These are phyloP conservation scores for Pangasius sanitwongsei DNA, from an alignment of 2,797 vertebrate genomes.

Conservation along the genomic window DNA sequence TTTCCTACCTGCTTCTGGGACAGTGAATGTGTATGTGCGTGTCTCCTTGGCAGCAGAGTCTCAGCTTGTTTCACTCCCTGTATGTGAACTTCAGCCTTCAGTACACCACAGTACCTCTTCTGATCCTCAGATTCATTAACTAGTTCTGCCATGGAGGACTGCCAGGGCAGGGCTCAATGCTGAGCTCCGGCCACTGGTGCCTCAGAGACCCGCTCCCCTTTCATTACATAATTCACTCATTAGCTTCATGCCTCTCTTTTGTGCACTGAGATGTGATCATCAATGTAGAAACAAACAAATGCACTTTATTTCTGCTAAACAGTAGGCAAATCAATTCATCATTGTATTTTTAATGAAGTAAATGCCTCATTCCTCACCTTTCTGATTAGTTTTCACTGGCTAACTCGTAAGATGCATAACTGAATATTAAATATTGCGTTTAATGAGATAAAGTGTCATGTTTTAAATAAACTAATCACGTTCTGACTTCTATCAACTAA, in stretches of 20 bases:
- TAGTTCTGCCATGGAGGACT: constrained; percentile 11
- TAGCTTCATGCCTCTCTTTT: constrained; percentile 38
- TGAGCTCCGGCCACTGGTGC: constrained; percentile 19
- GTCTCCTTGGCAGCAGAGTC: constrained; percentile 37
- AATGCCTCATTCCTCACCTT: background rate
- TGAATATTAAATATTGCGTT: background rate
- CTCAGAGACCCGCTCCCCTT: constrained; percentile 28
- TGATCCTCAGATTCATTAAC: constrained; percentile 61
- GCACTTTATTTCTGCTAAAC: background rate
- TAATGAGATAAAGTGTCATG: background rate
- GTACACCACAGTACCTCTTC: constrained; percentile 29
- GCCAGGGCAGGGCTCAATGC: constrained; percentile 15
- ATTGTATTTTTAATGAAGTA: background rate
- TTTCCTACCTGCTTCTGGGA: constrained; percentile 55
- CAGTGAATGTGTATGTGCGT: constrained; percentile 10
- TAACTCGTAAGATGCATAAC: background rate
- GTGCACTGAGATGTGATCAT: constrained; percentile 4
- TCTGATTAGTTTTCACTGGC: background rate
- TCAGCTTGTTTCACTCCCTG: constrained; percentile 22
- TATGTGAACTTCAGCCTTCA: constrained; percentile 60
- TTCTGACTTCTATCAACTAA: background rate
- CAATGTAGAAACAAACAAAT: background rate
- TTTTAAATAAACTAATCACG: background rate
- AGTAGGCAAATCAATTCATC: background rate
- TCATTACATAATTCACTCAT: constrained; percentile 56